phyloP scores from a whole-genome alignment of 2,113 vertebrate species.

The Manacus vitellinus region DNA sequence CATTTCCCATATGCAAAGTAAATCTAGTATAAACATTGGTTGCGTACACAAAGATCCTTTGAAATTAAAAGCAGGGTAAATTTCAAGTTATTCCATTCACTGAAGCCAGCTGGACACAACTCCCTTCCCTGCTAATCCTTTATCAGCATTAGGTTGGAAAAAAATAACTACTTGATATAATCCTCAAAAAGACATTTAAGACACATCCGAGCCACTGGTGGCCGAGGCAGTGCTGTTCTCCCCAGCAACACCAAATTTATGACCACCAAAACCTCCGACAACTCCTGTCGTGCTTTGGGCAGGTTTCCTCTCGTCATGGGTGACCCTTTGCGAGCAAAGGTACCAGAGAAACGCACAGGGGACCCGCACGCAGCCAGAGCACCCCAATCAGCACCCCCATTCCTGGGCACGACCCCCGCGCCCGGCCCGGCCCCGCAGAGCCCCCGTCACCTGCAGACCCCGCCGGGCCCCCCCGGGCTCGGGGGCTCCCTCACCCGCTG shows the following conservation, averaged over 20 bases:
- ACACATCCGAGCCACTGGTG: neutral
- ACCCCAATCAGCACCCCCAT: neutral
- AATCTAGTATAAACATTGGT: neutral
- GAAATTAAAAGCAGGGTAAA: constrained; percentile 34
- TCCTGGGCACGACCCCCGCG: neutral
- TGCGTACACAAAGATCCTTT: neutral
- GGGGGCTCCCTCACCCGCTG: neutral
- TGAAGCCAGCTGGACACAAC: neutral
- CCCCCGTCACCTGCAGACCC: neutral
- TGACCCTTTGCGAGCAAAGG: neutral
- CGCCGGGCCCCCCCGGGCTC: rapidly evolving
- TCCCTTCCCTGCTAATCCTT: neutral
- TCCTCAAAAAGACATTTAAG: neutral
- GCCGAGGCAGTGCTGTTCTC: neutral
- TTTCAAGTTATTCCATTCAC: constrained; percentile 1
- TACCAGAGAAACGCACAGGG: rapidly evolving
- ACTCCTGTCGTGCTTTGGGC: neutral
- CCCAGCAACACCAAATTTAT: neutral
- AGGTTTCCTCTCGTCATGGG: rapidly evolving
- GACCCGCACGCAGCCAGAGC: rapidly evolving
- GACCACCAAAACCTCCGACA: neutral
- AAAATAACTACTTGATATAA: neutral
- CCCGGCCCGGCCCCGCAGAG: neutral
- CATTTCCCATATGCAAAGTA: neutral
- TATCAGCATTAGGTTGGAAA: neutral